A percentile compares a stretch with the other conserved stretches of the same genome.
Evolutionary conservation across 2,888 invertebrate genomes (phyloP).

Genomic region (Chaetogeoica ovagalla): DNA sequence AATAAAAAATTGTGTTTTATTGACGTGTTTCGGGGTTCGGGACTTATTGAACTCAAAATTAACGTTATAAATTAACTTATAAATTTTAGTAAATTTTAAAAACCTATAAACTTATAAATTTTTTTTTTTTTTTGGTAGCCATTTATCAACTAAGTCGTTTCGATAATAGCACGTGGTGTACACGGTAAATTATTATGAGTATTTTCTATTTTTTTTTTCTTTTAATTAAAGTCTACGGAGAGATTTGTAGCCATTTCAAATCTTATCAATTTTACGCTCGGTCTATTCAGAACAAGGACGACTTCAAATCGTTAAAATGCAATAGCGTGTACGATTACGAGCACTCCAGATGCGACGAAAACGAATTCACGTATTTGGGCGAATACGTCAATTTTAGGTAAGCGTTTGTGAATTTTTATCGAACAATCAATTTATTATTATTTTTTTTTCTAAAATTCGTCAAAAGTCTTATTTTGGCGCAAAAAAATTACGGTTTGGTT

Average conservation of each 20-base stretch:
- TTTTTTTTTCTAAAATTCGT: no score
- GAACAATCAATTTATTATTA: no score
- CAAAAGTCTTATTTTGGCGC: no score
- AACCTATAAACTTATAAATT: no score
- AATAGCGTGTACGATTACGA: conserved; percentile 10
- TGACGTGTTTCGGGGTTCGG: no score
- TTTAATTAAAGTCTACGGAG: conserved; percentile 14
- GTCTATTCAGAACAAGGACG: conserved; percentile 22
- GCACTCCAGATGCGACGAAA: not conserved
- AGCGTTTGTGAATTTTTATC: not conserved
- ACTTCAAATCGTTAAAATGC: conserved; percentile 20
- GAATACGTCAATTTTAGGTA: conserved; percentile 8
- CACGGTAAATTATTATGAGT: not conserved
- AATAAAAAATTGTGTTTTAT: no score
- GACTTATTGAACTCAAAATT: no score
- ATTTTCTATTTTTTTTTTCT: not conserved
- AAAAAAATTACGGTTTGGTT: not conserved
- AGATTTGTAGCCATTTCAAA: conserved; percentile 27
- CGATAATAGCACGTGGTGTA: not conserved
- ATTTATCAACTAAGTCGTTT: no score
- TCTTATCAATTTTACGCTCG: conserved; percentile 1
- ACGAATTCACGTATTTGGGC: conserved; percentile 17
- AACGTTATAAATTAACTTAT: no score
- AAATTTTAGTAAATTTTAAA: no score
- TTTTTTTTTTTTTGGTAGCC: no score